A percentile compares a stretch with the other conserved stretches of the same genome.
These are phyloP conservation scores for Microplitis deprimator DNA, from an alignment of 2,888 invertebrate genomes.

Conservation along the genomic window DNA sequence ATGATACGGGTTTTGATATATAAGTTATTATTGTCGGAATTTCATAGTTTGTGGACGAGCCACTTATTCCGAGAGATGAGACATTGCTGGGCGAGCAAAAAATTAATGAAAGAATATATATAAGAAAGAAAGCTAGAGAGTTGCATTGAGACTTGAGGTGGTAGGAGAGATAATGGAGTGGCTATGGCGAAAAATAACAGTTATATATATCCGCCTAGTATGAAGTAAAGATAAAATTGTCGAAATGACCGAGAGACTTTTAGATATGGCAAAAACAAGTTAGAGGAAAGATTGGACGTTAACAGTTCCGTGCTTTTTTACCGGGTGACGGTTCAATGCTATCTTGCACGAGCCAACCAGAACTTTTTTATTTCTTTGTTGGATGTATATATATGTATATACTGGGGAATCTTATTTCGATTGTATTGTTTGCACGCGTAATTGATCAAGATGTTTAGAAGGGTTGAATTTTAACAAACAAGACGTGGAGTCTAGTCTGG, in stretches of 20 bases:
- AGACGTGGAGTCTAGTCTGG: conserved; percentile 12
- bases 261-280: conserved; percentile 55
- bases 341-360: conserved; percentile 49
- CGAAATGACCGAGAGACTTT: conserved; percentile 15
- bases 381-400: too few relatives aligned
- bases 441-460: conserved; percentile 17
- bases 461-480: neutral
- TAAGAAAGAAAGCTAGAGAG: conserved; percentile 43
- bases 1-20: conserved; percentile 61
- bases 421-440: neutral
- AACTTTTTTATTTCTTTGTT: conserved; percentile 46
- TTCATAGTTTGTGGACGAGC: conserved; percentile 46
- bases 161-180: conserved; percentile 47
- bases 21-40: conserved; percentile 63
- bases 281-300: conserved; percentile 63
- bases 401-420: too few relatives aligned
- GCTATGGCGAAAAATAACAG: conserved; percentile 65
- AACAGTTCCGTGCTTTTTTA: conserved; percentile 62
- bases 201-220: conserved; percentile 55
- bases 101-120: conserved; percentile 41
- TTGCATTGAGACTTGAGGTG: conserved; percentile 38
- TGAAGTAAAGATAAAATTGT: conserved; percentile 32
- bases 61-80: conserved; percentile 51
- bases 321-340: conserved; percentile 51
- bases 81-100: conserved; percentile 41